Evolutionary conservation across 2,113 vertebrate genomes (phyloP).

Genomic region (Callospermophilus lateralis): DNA sequence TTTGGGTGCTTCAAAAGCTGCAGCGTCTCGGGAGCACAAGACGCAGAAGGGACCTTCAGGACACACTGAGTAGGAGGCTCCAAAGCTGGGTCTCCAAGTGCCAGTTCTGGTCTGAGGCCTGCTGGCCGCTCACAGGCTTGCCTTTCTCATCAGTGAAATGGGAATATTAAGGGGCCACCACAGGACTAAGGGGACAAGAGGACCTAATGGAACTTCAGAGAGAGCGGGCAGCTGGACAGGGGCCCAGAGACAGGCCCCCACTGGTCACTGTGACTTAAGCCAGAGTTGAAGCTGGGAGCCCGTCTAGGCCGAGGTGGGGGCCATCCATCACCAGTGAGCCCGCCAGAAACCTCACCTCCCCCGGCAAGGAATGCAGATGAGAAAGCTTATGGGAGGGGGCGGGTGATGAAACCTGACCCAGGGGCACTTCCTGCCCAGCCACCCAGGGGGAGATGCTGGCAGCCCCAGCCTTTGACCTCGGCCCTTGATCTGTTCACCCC

Average conservation of each 20-base stretch:
- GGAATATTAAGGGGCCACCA: not conserved
- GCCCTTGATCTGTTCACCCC: conserved; percentile 86
- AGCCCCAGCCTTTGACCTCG: conserved; percentile 86
- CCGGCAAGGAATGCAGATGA: not conserved
- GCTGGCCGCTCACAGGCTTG: not conserved
- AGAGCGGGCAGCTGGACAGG: not conserved
- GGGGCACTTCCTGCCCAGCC: conserved; percentile 71
- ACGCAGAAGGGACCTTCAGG: not conserved
- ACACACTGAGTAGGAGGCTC: not conserved
- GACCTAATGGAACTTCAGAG: not conserved
- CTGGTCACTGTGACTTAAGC: not conserved
- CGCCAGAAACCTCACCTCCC: conserved; percentile 42
- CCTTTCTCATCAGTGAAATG: not conserved
- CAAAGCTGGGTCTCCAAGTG: not conserved
- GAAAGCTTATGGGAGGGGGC: not conserved
- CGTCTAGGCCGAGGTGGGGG: not conserved
- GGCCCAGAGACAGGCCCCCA: too few species aligned
- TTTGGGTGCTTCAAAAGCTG: not conserved
- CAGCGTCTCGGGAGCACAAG: not conserved
- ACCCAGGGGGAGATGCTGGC: conserved; percentile 76
- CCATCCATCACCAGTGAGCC: not conserved
- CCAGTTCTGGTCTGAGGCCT: not conserved
- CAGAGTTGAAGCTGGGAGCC: not conserved
- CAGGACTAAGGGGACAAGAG: not conserved
- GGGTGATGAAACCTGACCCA: conserved; percentile 78